Evolutionary conservation across 2,888 invertebrate species (phyloP).

Genomic region (Sphinx pinastri): DNA sequence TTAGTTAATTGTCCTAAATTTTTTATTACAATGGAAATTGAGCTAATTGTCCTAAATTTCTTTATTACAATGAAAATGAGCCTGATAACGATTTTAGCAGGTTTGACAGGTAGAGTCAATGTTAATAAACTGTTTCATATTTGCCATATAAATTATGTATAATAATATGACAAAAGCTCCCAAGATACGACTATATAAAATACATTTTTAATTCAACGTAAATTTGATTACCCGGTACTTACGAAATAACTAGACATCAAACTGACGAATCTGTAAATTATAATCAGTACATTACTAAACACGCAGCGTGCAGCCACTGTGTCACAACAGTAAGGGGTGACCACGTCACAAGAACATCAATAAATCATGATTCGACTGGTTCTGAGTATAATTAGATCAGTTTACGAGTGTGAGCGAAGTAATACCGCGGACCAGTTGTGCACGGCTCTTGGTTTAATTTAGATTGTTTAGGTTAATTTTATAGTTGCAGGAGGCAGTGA

Average conservation of each 20-base stretch:
- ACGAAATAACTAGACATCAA: no score
- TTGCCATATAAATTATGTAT: no score
- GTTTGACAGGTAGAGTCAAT: no score
- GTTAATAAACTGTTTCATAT: no score
- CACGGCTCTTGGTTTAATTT: slow-evolving; percentile 54
- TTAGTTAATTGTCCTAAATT: not conserved
- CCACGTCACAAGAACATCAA: slow-evolving; percentile 16
- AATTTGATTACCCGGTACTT: no score
- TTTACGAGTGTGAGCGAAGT: not conserved
- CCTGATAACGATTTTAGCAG: not conserved
- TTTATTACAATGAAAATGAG: no score
- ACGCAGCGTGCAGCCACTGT: not conserved
- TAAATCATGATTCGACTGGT: slow-evolving; percentile 12
- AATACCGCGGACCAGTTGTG: slow-evolving; percentile 41
- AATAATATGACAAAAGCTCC: no score
- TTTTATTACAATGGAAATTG: not conserved
- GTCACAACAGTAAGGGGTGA: slow-evolving; percentile 14
- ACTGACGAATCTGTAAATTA: no score
- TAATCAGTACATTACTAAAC: not conserved
- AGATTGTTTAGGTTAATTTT: slow-evolving; percentile 44
- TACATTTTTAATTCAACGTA: no score
- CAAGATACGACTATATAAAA: no score
- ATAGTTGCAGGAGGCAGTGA: slow-evolving; percentile 30
- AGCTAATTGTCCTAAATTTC: no score
- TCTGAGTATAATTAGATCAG: slow-evolving; percentile 19